Evolutionary conservation across 2,113 vertebrate genomes (phyloP).

Genomic region (Leucoraja erinaceus): DNA sequence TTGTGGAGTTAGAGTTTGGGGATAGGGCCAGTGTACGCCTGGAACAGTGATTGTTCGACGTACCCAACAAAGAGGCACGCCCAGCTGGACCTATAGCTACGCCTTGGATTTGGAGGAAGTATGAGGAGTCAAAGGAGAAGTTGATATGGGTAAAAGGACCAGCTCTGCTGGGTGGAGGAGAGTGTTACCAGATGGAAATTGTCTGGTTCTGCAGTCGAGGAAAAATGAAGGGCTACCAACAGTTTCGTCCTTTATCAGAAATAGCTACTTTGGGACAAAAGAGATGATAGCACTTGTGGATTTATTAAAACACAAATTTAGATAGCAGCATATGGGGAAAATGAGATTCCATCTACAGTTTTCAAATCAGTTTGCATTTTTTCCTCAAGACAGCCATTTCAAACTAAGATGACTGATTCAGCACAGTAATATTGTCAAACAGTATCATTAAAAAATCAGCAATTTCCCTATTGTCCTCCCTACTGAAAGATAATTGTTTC

Average conservation of each 20-base stretch:
- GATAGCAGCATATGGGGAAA: not conserved
- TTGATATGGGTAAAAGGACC: no score
- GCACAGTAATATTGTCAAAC: not conserved
- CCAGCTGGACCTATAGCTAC: no score
- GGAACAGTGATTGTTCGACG: no score
- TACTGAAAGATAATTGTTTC: not conserved
- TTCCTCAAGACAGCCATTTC: not conserved
- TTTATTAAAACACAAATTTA: not conserved
- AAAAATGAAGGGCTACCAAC: no score
- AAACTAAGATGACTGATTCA: not conserved
- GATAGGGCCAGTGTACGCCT: no score
- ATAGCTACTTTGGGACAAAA: not conserved
- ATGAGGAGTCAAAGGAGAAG: no score
- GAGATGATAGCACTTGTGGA: not conserved
- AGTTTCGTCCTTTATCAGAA: not conserved
- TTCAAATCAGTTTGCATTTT: slow-evolving; percentile 12
- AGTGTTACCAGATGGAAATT: no score
- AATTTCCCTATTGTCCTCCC: not conserved
- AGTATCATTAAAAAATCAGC: not conserved
- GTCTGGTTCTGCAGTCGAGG: no score
- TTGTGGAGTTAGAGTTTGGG: no score
- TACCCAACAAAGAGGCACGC: no score
- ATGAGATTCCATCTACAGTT: not conserved
- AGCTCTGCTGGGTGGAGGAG: no score
- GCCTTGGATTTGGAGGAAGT: no score